Percentiles rank a stretch among this genome's conserved stretches.
These are phyloP conservation scores for Corvus hawaiiensis DNA, from an alignment of 2,113 vertebrate species.

Conservation along the genomic window DNA sequence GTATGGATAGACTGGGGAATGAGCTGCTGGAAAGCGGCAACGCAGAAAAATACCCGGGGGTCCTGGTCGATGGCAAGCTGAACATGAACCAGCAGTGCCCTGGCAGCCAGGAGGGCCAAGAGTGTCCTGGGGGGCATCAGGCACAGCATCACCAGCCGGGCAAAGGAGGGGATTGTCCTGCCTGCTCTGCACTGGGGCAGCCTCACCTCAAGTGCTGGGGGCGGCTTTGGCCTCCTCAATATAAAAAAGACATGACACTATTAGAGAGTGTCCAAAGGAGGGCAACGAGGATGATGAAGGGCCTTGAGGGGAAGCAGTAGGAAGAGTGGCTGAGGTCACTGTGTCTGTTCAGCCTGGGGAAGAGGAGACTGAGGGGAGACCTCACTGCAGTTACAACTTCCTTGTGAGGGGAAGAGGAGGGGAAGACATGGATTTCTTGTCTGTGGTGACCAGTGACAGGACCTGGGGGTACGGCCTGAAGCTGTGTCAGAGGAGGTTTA, in stretches of 20 bases:
- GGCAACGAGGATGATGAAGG: too few relatives aligned
- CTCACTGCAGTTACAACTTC: background rate
- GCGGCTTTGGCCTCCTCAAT: too few relatives aligned
- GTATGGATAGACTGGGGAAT: accelerated
- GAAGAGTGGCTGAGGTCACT: accelerated
- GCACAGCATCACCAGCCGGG: accelerated
- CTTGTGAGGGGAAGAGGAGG: accelerated
- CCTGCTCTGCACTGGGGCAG: accelerated
- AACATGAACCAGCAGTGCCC: accelerated
- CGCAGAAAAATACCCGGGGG: accelerated
- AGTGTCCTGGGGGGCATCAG: accelerated
- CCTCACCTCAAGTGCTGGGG: accelerated
- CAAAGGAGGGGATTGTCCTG: background rate
- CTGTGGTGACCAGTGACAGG: background rate
- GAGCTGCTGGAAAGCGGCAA: accelerated
- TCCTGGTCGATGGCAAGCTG: background rate
- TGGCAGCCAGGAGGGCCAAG: background rate
- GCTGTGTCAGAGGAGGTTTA: background rate
- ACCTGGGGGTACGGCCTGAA: accelerated
- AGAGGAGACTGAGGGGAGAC: background rate
- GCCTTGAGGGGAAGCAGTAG: accelerated
- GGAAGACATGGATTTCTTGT: background rate
- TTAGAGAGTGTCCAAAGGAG: too few relatives aligned
- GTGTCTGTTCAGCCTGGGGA: background rate
- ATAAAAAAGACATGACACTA: background rate